Base-by-base conservation (phyloP, 1,140 invertebrate genomes). In the Drosophila pallidifrons region DNA sequence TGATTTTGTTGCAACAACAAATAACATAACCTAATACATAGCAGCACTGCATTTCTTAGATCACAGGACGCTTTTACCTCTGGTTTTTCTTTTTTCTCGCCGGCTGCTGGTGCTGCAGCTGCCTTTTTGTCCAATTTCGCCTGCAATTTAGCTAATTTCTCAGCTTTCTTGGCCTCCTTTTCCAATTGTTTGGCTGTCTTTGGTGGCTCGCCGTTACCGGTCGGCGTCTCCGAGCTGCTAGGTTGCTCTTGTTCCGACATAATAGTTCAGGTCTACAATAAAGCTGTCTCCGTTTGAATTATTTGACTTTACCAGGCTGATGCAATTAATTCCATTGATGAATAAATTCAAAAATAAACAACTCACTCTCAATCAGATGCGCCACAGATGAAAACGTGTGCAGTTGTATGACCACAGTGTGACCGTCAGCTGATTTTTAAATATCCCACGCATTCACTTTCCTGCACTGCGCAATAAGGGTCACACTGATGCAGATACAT, bases 121-220 rank as follows among this genome's bases (percentile, higher is more conserved):
- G 93, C 94, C 90, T 97, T 96, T 89, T 98, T 98, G 49, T 97
- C 96, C 89, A 98, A 94, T 91, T 99, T 99, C 61, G 97, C 96
- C 91, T 98, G 96, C 47, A 99, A 96, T 93, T 99, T 99, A 75
- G 97, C 97, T 68, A 98, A 93, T 91, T 98, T 98, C 0, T 97
- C 97, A 43, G 96, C 95, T 88, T 97, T 98, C 72, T 97, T 96
- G 0, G 96, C 96, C 93, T 98, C 97, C 91, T 98, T 98, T 92
- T 98, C 96, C 41, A 98, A 92, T 91, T 98, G 97, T 92, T 98
- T 98, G 0, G 96, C 96, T 13, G 96, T 96, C 93, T 98, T 98
- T 55, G 94, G 94, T 70, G 94, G 94, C 1, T 89, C 86, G 25
- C 51, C 74, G 11, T 66, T 75, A 20, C 60, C 78, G 41, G 72